A percentile compares a stretch with the other conserved stretches of the same genome.
phyloP scores from a whole-genome alignment of 2,888 invertebrate genomes.

The Apodemia hepburni region DNA sequence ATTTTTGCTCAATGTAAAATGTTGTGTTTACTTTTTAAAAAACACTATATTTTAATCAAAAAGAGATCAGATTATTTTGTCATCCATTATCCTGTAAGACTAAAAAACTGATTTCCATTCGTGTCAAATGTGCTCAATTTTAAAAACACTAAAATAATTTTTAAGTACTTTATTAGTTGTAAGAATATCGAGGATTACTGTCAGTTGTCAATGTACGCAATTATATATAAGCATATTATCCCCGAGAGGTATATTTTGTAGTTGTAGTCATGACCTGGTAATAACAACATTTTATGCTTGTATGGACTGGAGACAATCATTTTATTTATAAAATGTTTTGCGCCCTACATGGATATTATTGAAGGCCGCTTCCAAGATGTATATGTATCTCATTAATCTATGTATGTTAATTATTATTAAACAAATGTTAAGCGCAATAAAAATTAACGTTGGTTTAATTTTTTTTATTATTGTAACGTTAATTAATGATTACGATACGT shows the following conservation, averaged over 20 bases:
- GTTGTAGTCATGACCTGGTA: not conserved
- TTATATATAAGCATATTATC: not conserved
- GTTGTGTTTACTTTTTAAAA: slow-evolving; percentile 9
- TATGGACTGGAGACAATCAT: not conserved
- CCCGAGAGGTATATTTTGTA: not conserved
- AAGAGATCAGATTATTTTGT: not conserved
- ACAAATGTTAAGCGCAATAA: not conserved
- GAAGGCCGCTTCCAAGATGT: not conserved
- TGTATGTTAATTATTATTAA: too few relatives aligned
- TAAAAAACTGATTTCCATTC: slow-evolving; percentile 40
- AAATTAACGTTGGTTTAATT: not conserved
- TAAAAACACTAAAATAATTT: slow-evolving; percentile 40
- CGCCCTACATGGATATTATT: too few relatives aligned
- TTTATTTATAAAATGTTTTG: not conserved
- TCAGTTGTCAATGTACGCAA: not conserved
- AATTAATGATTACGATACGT: not conserved
- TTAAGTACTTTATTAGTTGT: slow-evolving; percentile 25
- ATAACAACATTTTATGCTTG: not conserved
- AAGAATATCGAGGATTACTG: slow-evolving; percentile 5
- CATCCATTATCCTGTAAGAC: slow-evolving; percentile 2
- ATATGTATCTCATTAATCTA: not conserved
- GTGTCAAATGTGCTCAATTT: slow-evolving; percentile 73
- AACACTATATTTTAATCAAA: not conserved
- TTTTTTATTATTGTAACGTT: too few relatives aligned
- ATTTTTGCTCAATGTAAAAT: slow-evolving; percentile 34